Conservation (phyloP, 2,888 invertebrate genomes). For the Noctua comes region DNA sequence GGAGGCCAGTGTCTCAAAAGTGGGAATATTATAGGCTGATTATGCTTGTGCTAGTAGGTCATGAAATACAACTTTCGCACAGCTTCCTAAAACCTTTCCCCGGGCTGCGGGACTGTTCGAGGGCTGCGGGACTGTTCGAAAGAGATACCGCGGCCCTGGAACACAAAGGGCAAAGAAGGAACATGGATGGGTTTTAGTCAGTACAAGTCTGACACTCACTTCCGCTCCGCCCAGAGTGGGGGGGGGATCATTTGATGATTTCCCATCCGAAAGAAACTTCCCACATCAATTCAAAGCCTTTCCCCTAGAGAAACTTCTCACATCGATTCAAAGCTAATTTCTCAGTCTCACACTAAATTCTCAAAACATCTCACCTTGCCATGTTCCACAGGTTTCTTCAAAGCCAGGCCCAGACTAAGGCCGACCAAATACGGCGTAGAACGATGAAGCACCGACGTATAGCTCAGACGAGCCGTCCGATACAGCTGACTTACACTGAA, state of each 20-base stretch:
- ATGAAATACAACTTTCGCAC: background rate
- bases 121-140: no score
- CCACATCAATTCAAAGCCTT: no score
- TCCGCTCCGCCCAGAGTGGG: no score
- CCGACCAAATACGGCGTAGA: constrained; percentile 92
- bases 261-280: no score
- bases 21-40: no score
- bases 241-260: no score
- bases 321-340: background rate
- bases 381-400: constrained; percentile 83
- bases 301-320: background rate
- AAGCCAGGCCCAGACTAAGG: constrained; percentile 90
- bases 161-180: no score
- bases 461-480: constrained; percentile 92
- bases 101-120: no score
- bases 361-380: constrained; percentile 76
- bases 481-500: constrained; percentile 92
- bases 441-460: constrained; percentile 91
- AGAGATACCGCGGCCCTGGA: no score
- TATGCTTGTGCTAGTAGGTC: background rate
- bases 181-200: no score
- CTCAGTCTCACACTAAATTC: background rate
- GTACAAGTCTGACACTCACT: no score
- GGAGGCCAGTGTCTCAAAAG: no score
- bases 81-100: background rate